Evolutionary conservation across 2,888 invertebrate species (phyloP), one percentile per base, ranked within the genome.

Genomic region (Chaetogeoica ovagalla): DNA sequence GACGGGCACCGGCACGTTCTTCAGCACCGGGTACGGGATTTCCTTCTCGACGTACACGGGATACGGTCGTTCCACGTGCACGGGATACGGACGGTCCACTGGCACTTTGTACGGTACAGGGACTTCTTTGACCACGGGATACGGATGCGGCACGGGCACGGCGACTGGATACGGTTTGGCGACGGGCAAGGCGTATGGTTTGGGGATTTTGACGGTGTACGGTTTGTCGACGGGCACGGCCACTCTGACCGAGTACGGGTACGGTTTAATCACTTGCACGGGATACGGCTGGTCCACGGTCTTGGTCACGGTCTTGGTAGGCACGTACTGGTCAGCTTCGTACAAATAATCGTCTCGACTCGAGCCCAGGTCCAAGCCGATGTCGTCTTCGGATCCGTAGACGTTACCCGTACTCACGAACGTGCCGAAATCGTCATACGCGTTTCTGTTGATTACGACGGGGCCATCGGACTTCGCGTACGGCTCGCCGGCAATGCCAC

Each of bases 1-100:
- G 52, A 94, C 92, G 84, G 84, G 84, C 85, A 90, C 90, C 57
- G 90, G 93, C 55, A 85, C 84, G 71, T 83, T 83, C 75, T 84
- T 84, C 75, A 84, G 84, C 7, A 85, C 84, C 9, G 85, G 85
- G 30, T 83, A 83, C 21, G 83, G 83, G 8, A 83, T 81, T 63
- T 83, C 81, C 75, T 84, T 84, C 70, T 84, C 83, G 5, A 84
- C 83, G 79, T 83, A 83, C 19, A 84, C 83, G 1, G 84, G 84
- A 73, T 84, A 82, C n/a, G 83, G 84, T 62, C 83, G 84, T 7
- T 82, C 81, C 0, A 84, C 83, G 59, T 82, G 83, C 37, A 83
- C 84, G 8, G 83, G 84, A 0, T 84, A 83, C 13, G 84, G 84
- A 13, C 84, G 76, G 68, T 84, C 83, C 66, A 84, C 84, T 2